Conservation (phyloP, 2,888 invertebrate genomes). For the Campaea margaritaria region DNA sequence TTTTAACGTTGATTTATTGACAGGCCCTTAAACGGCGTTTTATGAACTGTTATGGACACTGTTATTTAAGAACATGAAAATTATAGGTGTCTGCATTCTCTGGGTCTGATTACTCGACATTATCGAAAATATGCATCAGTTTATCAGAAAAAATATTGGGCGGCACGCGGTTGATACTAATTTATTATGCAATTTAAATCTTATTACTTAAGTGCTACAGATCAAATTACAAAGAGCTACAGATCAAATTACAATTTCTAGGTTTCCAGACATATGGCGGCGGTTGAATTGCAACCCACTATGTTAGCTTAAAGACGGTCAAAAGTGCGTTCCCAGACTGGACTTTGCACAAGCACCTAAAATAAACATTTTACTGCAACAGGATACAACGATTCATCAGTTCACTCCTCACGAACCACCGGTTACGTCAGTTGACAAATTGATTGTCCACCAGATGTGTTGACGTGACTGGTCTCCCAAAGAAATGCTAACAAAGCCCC, state of each 20-base stretch:
- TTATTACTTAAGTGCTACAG: too few relatives aligned
- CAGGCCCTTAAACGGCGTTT: constrained; percentile 13
- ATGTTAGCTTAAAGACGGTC: too few relatives aligned
- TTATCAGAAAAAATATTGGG: too few relatives aligned
- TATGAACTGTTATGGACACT: neutral
- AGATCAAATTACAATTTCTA: too few relatives aligned
- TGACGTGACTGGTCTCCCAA: neutral
- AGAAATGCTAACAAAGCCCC: constrained; percentile 6
- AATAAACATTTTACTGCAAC: neutral
- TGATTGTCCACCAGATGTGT: constrained; percentile 15
- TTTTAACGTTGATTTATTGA: constrained; percentile 9
- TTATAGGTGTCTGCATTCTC: constrained; percentile 9
- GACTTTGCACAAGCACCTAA: too few relatives aligned
- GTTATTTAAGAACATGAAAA: constrained; percentile 22
- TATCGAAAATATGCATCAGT: constrained; percentile 2
- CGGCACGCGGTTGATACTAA: too few relatives aligned
- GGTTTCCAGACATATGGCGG: too few relatives aligned
- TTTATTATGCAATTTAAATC: too few relatives aligned
- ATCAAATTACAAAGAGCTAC: too few relatives aligned
- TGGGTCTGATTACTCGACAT: constrained; percentile 1
- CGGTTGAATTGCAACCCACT: too few relatives aligned
- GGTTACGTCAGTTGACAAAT: constrained; percentile 16
- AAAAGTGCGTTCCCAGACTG: too few relatives aligned
- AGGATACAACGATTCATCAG: neutral
- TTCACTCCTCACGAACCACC: neutral